Base-by-base conservation (phyloP, 2,797 vertebrate species). In the Centroberyx gerrardi region DNA sequence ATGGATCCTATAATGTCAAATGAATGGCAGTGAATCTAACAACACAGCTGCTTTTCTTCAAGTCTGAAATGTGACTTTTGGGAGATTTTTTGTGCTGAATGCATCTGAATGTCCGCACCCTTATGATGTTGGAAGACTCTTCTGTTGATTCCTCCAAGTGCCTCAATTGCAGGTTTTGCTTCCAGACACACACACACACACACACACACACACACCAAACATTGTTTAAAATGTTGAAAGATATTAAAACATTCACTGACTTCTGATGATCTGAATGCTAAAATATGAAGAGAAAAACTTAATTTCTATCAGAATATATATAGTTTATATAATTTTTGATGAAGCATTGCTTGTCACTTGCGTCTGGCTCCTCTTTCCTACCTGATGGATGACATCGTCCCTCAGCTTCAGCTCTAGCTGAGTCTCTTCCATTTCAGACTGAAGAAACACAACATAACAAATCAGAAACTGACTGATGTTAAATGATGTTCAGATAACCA, bases 301-400 rank as follows among this genome's bases (percentile, higher is more conserved):
- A 12, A 15, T 31, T 52, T 62, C 53, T 12, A 29, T 52, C 22
- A 2, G 13, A 8, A 12, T 12, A 22, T 22, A 22, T 12, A 8
- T 3, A 2, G 13, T 44, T 44, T 12, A 22, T 22, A 22, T 10
- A 8, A 9, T 17, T 15, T 15, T n/a, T 48, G 5, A 17, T 48
- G 15, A 48, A 14, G 42, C 42, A 10, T 3, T 44, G 12, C n/a
- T 17, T 36, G 0, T 48, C 13, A 60, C 28, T 18, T 55, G 48
- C 7, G 7, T 70, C 18, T 18, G 29, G 18, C 38, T 27, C 18
- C 8, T 46, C 17, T 66, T 48, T 49, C 51, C 38, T 86, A 92
- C 92, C 88, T 88, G 76, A 44, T 83, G 5, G 77, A 93, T 78
- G 33, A 80, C 17, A 27, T 92, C 89, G 12, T 91, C 74, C 40